These are phyloP conservation scores for Piprites chloris DNA, from an alignment of 2,113 vertebrate genomes.

Conservation along the genomic window DNA sequence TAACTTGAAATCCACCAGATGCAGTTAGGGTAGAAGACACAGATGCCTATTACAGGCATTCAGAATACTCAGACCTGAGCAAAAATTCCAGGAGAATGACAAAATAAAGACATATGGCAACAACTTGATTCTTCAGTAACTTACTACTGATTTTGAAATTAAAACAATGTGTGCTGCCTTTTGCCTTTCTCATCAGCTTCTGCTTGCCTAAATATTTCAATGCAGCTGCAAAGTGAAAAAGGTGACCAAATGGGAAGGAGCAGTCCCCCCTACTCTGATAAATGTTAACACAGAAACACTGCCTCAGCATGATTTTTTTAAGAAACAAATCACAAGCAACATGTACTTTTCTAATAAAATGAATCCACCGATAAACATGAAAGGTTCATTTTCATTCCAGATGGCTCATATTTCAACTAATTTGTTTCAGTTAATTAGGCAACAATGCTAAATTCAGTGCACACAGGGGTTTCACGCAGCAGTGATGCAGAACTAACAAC, in stretches of 20 bases:
- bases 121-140: background rate
- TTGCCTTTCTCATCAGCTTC: background rate
- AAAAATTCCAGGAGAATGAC: background rate
- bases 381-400: conserved; percentile 70
- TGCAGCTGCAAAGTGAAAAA: background rate
- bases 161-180: background rate
- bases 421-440: conserved; percentile 71
- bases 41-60: background rate
- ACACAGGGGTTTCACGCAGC: background rate
- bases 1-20: background rate
- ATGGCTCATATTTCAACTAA: conserved; percentile 68
- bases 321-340: conserved; percentile 30
- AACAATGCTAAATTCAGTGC: conserved; percentile 44
- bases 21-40: background rate
- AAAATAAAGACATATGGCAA: background rate
- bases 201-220: background rate
- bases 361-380: background rate
- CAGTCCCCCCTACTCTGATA: background rate
- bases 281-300: background rate
- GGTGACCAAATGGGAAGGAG: background rate
- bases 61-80: background rate
- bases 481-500: background rate
- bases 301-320: background rate
- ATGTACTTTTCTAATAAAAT: conserved; percentile 48
- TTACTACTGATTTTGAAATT: background rate